Conservation (phyloP, 2,113 vertebrate species). For the Cyphomyrus plagiostoma region DNA sequence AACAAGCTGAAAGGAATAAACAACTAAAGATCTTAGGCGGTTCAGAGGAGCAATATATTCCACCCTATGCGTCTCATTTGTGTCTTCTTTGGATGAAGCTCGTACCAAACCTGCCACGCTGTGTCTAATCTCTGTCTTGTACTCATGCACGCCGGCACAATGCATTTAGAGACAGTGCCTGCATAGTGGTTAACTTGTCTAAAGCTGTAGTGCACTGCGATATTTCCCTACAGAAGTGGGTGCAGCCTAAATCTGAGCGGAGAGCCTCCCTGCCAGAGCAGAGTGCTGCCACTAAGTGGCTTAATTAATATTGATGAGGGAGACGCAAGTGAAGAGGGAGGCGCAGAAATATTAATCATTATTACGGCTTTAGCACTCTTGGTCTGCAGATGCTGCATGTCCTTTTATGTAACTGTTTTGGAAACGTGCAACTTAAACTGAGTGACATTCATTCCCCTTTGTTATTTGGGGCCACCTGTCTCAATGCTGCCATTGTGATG, state of each 20-base stretch:
- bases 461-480: not conserved
- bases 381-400: not conserved
- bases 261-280: not conserved
- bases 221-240: not conserved
- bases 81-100: not conserved
- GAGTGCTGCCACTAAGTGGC: not conserved
- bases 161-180: not conserved
- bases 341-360: not conserved
- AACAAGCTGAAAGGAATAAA: not conserved
- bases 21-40: not conserved
- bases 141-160: not conserved
- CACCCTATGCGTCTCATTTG: not conserved
- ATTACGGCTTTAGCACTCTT: not conserved
- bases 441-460: not conserved
- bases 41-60: not conserved
- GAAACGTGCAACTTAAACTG: not conserved
- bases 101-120: not conserved
- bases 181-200: not conserved
- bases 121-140: not conserved
- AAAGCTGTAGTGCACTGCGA: not conserved
- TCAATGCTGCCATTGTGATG: not conserved
- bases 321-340: not conserved
- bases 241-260: not conserved
- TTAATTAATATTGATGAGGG: slow-evolving; percentile 3
- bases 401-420: not conserved